These are phyloP conservation scores for Scaeva pyrastri DNA, from an alignment of 2,888 invertebrate genomes.

Conservation along the genomic window DNA sequence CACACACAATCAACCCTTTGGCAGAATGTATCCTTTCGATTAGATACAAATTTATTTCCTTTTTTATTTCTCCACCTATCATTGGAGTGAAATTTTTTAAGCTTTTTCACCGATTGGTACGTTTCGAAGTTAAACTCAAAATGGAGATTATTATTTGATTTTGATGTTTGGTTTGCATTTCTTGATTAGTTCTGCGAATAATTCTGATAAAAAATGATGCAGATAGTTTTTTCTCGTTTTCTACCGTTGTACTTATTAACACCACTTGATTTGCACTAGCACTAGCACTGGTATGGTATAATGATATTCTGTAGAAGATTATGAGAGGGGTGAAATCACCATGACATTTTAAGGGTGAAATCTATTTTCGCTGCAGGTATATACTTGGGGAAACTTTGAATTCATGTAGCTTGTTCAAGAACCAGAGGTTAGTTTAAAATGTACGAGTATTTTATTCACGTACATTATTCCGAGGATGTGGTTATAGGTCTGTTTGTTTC, in stretches of 20 bases:
- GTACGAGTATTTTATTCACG: background rate
- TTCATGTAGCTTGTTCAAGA: conserved; percentile 31
- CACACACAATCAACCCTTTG: conserved; percentile 26
- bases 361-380: conserved; percentile 24
- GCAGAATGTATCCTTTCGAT: conserved; percentile 34
- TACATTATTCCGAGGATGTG: no score
- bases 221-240: conserved; percentile 60
- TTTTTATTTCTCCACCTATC: conserved; percentile 17
- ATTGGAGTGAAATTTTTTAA: background rate
- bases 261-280: conserved; percentile 57
- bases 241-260: conserved; percentile 57
- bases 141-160: background rate
- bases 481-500: no score
- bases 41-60: conserved; percentile 28
- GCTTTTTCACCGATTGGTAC: conserved; percentile 7
- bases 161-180: conserved; percentile 49
- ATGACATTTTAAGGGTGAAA: conserved; percentile 43
- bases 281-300: background rate
- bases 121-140: conserved; percentile 27
- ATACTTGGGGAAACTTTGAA: background rate
- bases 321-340: conserved; percentile 37
- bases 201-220: conserved; percentile 58
- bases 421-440: conserved; percentile 24
- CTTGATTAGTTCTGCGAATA: conserved; percentile 20
- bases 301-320: background rate